Evolutionary conservation across 2,888 invertebrate genomes (phyloP).

Genomic region (Petrophora chlorosata): DNA sequence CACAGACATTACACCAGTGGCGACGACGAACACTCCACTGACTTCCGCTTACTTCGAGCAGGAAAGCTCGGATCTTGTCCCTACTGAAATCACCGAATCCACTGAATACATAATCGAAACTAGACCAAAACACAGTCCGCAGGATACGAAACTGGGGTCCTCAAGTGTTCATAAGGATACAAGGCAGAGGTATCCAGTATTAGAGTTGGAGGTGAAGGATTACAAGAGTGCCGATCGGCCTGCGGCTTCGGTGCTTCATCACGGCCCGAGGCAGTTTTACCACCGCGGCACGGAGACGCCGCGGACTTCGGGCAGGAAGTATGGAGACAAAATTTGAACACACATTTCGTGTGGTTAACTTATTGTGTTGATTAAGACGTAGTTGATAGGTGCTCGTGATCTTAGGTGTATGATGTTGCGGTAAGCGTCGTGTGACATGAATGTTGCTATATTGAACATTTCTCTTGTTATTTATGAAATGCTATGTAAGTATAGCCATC

Average conservation of each 20-base stretch:
- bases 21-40: constrained; percentile 47
- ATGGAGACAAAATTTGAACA: constrained; percentile 68
- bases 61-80: constrained; percentile 38
- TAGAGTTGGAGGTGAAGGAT: constrained; percentile 40
- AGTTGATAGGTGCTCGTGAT: constrained; percentile 48
- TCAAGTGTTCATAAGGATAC: constrained; percentile 37
- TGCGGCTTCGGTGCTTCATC: constrained; percentile 29
- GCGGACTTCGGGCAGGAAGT: constrained; percentile 59
- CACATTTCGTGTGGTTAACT: constrained; percentile 22
- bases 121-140: constrained; percentile 37
- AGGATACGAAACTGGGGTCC: constrained; percentile 31
- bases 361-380: constrained; percentile 42
- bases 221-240: constrained; percentile 40
- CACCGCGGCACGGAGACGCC: constrained; percentile 43
- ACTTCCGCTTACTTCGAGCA: constrained; percentile 41
- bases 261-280: constrained; percentile 37
- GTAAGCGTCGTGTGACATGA: constrained; percentile 45
- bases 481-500: constrained; percentile 49
- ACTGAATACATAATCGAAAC: constrained; percentile 39
- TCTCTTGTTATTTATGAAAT: constrained; percentile 47
- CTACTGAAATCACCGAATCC: constrained; percentile 46
- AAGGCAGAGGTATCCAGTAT: constrained; percentile 45
- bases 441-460: constrained; percentile 39
- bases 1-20: constrained; percentile 44
- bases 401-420: constrained; percentile 47